Base-by-base conservation (phyloP, 2,797 vertebrate species). In the Poecilia picta region DNA sequence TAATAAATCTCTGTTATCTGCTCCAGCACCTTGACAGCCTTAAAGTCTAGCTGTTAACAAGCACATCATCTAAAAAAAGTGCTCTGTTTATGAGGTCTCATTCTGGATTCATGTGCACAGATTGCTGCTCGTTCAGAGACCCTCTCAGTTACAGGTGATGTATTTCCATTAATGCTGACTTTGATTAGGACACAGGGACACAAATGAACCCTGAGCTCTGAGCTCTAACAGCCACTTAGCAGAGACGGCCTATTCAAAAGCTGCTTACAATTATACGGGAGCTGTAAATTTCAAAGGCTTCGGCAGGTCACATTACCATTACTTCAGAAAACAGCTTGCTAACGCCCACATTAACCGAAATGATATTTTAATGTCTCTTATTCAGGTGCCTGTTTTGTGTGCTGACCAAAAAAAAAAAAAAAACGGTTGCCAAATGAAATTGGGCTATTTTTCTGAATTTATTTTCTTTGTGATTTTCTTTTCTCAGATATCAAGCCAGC, bases 401-500 rank as follows among this genome's bases (percentile, higher is more conserved):
- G 0, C 0, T 46, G 0, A 45, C 10, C 46, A 66, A 28, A 25
- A 28, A 28, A 57, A 13, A 57, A 46, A 46, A 68, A 57, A 45
- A 36, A 15, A 75, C 11, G 0, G 23, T 70, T 11, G 11, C 59
- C 45, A 79, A 43, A 10, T 47, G 45, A 68, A 76, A 59, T 76
- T 74, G 51, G n/a, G 51, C 10, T 13, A 33, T 25, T 49, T 77
- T 59, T 47, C 18, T 59, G 53, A 78, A 28, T 53, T 46, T 31
- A 72, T 33, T 13, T 75, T 43, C 36, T 39, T 47, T 74, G 5
- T 28, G 41, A 41, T 59, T 73, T 53, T 36, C 55, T 80, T 86
- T 28, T 89, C 76, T 85, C 92, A 99, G 98, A 99, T 89, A 99
- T 99, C 93, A 99, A 99, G 83, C 98, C 98, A 70, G 98, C 98